Evolutionary conservation across 2,888 invertebrate genomes (phyloP), one percentile per base, ranked within the genome.

Genomic region (Brachyptera putata): DNA sequence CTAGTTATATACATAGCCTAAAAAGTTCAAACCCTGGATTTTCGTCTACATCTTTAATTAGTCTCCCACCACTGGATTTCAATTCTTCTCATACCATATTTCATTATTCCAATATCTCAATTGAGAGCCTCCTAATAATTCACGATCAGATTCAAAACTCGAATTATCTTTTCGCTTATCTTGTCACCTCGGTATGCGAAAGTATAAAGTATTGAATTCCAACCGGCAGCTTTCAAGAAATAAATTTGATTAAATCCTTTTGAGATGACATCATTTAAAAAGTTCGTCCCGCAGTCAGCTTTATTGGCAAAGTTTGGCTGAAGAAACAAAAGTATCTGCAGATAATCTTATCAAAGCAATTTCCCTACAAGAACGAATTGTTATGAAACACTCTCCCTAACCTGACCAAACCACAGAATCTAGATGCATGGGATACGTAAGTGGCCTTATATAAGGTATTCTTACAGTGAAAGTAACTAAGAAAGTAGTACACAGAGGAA

Each of bases 251-350:
- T 46, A 46, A 46, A 46, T n/a, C 46, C 46, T 46, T n/a, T 30
- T 9, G 46, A 46, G 46, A 24, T 24, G 46, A 46, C 46, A 46
- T 46, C 46, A 46, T 46, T 24, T 46, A 21, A 46, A 46, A 46
- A 46, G 46, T 46, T 46, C 46, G 24, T n/a, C 21, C 46, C 46
- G 46, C 46, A 21, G 21, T n/a, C n/a, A 46, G 21, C 46, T 46
- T 46, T 46, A 21, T n/a, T 21, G 46, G 9, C 21, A 46, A 46
- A 46, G 22, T 46, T 46, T 24, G 21, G 21, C 22, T 46, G 22
- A 46, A 46, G 46, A 46, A 46, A 46, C 46, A 24, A 46, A 46
- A 46, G 46, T 46, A n/a, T 41, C 41, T 30, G 30, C 24, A 24
- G 30, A 21, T 46, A 46, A 46, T 21, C 46, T 24, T n/a, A 24